Evolutionary conservation across 2,888 invertebrate genomes (phyloP).

Genomic region (Ceriagrion tenellum): DNA sequence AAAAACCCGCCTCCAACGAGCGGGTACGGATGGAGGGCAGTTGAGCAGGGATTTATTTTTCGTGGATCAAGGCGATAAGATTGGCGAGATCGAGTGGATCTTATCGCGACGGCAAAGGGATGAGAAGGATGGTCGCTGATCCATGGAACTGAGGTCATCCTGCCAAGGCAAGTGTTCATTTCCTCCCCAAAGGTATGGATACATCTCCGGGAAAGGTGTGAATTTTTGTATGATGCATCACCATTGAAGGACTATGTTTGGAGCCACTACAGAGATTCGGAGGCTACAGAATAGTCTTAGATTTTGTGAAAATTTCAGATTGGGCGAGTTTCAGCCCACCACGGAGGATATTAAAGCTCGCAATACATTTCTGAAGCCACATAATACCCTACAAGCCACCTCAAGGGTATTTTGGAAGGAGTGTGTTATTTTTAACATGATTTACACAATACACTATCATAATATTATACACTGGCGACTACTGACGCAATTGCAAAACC

Average conservation of each 20-base stretch:
- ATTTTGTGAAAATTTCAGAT: too few relatives aligned
- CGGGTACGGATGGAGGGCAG: background rate
- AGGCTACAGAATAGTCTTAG: too few relatives aligned
- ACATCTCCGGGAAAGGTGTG: background rate
- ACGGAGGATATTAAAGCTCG: too few relatives aligned
- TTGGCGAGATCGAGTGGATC: background rate
- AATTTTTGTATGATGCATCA: background rate
- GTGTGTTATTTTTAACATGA: too few relatives aligned
- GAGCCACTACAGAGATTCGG: too few relatives aligned
- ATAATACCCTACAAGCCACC: too few relatives aligned
- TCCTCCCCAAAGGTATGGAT: background rate
- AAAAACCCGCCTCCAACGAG: background rate
- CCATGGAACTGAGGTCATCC: background rate
- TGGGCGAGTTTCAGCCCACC: too few relatives aligned
- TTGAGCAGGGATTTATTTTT: background rate
- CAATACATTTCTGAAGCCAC: too few relatives aligned
- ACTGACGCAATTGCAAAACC: too few relatives aligned
- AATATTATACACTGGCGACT: too few relatives aligned
- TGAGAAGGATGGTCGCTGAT: background rate
- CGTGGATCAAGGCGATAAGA: background rate
- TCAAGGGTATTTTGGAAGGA: too few relatives aligned
- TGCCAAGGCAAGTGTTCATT: background rate
- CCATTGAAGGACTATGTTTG: background rate
- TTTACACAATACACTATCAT: too few relatives aligned
- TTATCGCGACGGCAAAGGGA: background rate